These are phyloP conservation scores for Tipula confusa DNA, from an alignment of 2,888 invertebrate genomes.

Conservation along the genomic window DNA sequence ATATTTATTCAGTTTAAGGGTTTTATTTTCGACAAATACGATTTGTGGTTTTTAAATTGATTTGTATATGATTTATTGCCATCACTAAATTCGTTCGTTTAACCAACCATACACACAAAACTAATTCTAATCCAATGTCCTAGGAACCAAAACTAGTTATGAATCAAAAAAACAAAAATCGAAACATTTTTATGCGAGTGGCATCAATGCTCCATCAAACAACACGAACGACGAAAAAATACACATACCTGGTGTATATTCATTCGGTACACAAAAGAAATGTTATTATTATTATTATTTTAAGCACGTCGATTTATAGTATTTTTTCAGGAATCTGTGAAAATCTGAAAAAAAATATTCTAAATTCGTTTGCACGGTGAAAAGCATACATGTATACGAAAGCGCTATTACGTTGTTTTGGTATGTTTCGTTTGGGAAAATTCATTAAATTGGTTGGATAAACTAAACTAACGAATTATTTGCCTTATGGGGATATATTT, in stretches of 20 bases:
- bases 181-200: too few relatives aligned
- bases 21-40: too few relatives aligned
- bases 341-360: not conserved
- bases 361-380: not conserved
- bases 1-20: too few relatives aligned
- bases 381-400: not conserved
- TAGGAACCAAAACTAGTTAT: too few relatives aligned
- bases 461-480: slow-evolving; percentile 9
- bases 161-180: too few relatives aligned
- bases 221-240: not conserved
- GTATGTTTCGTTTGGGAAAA: not conserved
- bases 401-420: not conserved
- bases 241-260: not conserved
- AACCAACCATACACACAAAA: too few relatives aligned
- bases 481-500: slow-evolving; percentile 12
- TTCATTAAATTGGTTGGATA: slow-evolving; percentile 25
- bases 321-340: not conserved
- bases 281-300: not conserved
- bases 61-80: too few relatives aligned
- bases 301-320: slow-evolving; percentile 3
- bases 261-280: not conserved
- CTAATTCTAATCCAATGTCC: too few relatives aligned
- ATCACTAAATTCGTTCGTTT: too few relatives aligned
- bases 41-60: too few relatives aligned
- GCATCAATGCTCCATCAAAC: too few relatives aligned